phyloP scores from a whole-genome alignment of 2,888 invertebrate genomes.

The Caprella mutica region DNA sequence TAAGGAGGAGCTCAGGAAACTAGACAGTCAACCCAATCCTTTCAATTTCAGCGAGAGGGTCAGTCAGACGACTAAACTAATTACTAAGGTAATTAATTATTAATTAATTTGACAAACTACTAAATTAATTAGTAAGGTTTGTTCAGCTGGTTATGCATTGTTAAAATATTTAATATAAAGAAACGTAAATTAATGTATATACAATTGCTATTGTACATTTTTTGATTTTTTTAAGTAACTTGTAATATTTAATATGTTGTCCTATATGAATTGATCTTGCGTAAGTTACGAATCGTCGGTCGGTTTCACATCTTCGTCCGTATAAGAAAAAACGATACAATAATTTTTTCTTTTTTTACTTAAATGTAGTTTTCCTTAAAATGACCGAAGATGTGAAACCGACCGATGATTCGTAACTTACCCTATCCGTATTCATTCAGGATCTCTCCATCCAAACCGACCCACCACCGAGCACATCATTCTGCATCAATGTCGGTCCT shows the following conservation, averaged over 20 bases:
- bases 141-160: no score
- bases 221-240: no score
- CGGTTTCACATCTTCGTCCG: no score
- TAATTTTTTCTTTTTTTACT: not conserved
- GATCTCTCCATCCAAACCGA: constrained; percentile 21
- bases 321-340: no score
- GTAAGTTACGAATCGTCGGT: no score
- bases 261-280: not conserved
- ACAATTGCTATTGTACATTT: not conserved
- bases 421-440: not conserved
- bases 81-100: constrained; percentile 21
- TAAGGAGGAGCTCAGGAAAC: constrained; percentile 18
- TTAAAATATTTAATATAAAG: not conserved
- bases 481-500: constrained; percentile 16
- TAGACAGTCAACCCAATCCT: constrained; percentile 29
- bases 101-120: no score
- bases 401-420: not conserved
- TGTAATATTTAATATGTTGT: not conserved
- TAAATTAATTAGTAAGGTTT: no score
- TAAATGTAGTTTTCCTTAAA: no score
- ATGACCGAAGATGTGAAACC: no score
- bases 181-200: not conserved
- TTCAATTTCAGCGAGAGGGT: constrained; percentile 33
- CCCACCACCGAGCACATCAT: constrained; percentile 28
- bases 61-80: constrained; percentile 11